Evolutionary conservation across 2,888 invertebrate species (phyloP).

Genomic region (Mythimna loreyi): DNA sequence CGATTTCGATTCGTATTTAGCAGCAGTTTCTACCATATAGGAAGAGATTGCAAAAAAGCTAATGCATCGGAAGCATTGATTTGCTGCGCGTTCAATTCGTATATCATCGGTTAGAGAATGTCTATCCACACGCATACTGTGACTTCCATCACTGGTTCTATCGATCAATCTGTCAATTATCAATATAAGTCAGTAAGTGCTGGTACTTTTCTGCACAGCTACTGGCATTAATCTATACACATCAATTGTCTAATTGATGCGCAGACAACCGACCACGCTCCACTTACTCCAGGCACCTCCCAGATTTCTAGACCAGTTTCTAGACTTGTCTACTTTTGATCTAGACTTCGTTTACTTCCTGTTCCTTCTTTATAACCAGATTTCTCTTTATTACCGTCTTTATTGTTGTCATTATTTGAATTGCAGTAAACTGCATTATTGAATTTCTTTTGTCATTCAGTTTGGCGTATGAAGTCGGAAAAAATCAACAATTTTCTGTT

Average conservation of each 20-base stretch:
- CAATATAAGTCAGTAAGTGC: slow-evolving; percentile 22
- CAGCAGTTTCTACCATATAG: slow-evolving; percentile 14
- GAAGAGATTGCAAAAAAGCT: slow-evolving; percentile 18
- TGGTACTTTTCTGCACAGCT: slow-evolving; percentile 12
- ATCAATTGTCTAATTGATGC: slow-evolving; percentile 64
- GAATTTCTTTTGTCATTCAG: slow-evolving; percentile 1
- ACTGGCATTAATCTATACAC: slow-evolving; percentile 40
- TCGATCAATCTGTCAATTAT: slow-evolving; percentile 42
- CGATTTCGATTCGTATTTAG: slow-evolving; percentile 10
- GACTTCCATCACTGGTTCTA: slow-evolving; percentile 13
- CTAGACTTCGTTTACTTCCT: slow-evolving; percentile 56
- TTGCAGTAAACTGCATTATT: neutral
- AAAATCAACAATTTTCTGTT: slow-evolving; percentile 23
- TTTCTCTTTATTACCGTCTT: slow-evolving; percentile 54
- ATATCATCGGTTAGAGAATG: slow-evolving; percentile 16
- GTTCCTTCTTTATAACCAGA: slow-evolving; percentile 50
- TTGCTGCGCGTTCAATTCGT: slow-evolving; percentile 25
- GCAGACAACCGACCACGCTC: slow-evolving; percentile 70
- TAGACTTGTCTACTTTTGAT: slow-evolving; percentile 60
- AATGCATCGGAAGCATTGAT: slow-evolving; percentile 17
- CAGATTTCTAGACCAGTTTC: slow-evolving; percentile 79
- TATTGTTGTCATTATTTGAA: slow-evolving; percentile 21
- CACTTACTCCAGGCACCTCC: slow-evolving; percentile 72
- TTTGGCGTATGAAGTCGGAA: slow-evolving; percentile 16
- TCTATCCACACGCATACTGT: slow-evolving; percentile 1